A percentile compares a stretch with the other conserved stretches of the same genome.
These are phyloP conservation scores for Pycnomerus fuliginosus DNA, from an alignment of 2,888 invertebrate genomes.

Conservation along the genomic window DNA sequence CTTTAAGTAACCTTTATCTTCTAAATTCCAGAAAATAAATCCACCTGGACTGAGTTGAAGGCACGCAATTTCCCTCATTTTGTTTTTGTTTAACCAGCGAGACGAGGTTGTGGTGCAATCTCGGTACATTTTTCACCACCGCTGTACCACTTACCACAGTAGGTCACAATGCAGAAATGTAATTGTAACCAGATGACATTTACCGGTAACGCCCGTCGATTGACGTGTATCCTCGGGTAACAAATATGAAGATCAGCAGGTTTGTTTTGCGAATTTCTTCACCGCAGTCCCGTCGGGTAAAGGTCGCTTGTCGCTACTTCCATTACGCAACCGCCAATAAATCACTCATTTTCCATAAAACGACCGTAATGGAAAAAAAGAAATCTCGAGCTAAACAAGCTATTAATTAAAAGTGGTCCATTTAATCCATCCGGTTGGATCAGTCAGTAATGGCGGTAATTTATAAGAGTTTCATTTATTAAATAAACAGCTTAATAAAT, in stretches of 20 bases:
- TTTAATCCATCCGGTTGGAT: conserved; percentile 2
- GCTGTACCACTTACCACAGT: too few species aligned
- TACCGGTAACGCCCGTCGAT: conserved; percentile 25
- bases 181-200: conserved; percentile 25
- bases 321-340: conserved; percentile 6
- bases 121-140: too few species aligned
- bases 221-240: conserved; percentile 23
- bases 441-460: conserved; percentile 6
- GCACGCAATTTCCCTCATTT: too few species aligned
- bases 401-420: conserved; percentile 12
- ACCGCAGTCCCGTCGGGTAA: conserved; percentile 11
- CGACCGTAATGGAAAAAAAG: conserved; percentile 2
- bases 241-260: conserved; percentile 23
- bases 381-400: conserved; percentile 13
- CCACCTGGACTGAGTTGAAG: too few species aligned
- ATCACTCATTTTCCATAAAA: too few species aligned
- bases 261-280: conserved; percentile 23
- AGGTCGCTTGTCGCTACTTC: conserved; percentile 19
- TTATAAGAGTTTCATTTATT: conserved; percentile 3
- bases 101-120: too few species aligned
- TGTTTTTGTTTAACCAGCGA: too few species aligned
- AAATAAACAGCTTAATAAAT: conserved; percentile 7
- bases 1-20: too few species aligned
- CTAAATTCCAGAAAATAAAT: too few species aligned
- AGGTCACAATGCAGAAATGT: conserved; percentile 19